phyloP scores from a whole-genome alignment of 2,888 invertebrate species.

The Tipula helvola region DNA sequence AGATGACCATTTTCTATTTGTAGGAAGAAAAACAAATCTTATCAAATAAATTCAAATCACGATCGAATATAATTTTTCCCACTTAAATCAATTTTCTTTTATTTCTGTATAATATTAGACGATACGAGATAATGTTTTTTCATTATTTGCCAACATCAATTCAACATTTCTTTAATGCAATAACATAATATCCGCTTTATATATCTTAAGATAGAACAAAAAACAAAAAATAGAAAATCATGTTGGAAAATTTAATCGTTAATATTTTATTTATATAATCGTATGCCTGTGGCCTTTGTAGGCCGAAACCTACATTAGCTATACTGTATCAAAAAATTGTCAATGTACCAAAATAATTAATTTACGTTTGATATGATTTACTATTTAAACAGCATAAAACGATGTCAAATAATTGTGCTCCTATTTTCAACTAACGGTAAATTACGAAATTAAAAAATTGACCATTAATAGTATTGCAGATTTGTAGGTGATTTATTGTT shows the following conservation, averaged over 20 bases:
- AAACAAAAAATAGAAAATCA: neutral
- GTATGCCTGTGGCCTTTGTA: neutral
- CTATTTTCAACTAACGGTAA: too few relatives aligned
- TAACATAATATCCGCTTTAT: neutral
- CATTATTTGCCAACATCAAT: neutral
- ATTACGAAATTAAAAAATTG: too few relatives aligned
- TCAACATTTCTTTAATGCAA: neutral
- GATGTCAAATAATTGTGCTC: too few relatives aligned
- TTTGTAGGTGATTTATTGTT: too few relatives aligned
- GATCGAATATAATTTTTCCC: neutral
- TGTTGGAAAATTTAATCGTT: neutral
- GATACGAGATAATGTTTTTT: neutral
- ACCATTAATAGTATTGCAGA: too few relatives aligned
- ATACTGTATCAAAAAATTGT: too few relatives aligned
- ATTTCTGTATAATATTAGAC: neutral
- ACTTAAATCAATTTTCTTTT: neutral
- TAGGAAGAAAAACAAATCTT: neutral
- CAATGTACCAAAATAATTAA: too few relatives aligned
- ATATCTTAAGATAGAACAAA: neutral
- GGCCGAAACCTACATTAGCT: too few relatives aligned
- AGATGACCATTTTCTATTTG: neutral
- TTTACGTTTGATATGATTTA: too few relatives aligned
- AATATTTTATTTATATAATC: neutral
- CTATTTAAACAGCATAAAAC: too few relatives aligned
- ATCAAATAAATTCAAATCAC: neutral